These are phyloP conservation scores for Drosophila recens DNA, from an alignment of 2,888 invertebrate species.

Conservation along the genomic window DNA sequence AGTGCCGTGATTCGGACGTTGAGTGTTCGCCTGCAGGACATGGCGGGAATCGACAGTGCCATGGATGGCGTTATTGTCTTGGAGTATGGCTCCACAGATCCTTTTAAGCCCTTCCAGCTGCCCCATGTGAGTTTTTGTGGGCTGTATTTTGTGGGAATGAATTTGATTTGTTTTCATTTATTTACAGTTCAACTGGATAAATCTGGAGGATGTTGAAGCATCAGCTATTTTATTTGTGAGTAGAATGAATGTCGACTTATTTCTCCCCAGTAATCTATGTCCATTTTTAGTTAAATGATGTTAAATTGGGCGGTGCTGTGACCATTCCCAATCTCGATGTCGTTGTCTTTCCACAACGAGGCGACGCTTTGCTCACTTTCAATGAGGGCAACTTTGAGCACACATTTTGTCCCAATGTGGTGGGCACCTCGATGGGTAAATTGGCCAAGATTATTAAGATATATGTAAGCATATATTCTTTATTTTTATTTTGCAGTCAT, in stretches of 20 bases:
- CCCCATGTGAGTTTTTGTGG: slow-evolving; percentile 6
- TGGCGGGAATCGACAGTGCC: slow-evolving; percentile 30
- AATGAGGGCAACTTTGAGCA: slow-evolving; percentile 24
- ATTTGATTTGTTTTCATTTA: neutral
- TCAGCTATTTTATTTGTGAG: slow-evolving; percentile 54
- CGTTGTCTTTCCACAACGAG: slow-evolving; percentile 33
- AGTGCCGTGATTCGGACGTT: slow-evolving; percentile 17
- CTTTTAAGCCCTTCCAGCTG: slow-evolving; percentile 28
- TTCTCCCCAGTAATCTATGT: neutral
- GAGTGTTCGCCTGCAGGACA: slow-evolving; percentile 40
- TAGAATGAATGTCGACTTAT: neutral
- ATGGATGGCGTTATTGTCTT: slow-evolving; percentile 24
- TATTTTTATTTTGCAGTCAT: slow-evolving; percentile 39
- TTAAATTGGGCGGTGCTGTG: slow-evolving; percentile 47
- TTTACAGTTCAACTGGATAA: slow-evolving; percentile 18
- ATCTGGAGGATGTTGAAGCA: slow-evolving; percentile 21
- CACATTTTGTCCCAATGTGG: slow-evolving; percentile 52
- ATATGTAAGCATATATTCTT: too few relatives aligned
- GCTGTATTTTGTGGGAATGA: fast-evolving
- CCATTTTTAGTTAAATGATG: slow-evolving; percentile 42
- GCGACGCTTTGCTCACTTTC: slow-evolving; percentile 44
- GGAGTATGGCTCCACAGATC: slow-evolving; percentile 27
- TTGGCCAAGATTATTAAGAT: neutral
- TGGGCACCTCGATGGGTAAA: slow-evolving; percentile 51
- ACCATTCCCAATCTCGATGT: slow-evolving; percentile 15